phyloP scores from a whole-genome alignment of 2,888 invertebrate genomes.

The Achlya flavicornis region DNA sequence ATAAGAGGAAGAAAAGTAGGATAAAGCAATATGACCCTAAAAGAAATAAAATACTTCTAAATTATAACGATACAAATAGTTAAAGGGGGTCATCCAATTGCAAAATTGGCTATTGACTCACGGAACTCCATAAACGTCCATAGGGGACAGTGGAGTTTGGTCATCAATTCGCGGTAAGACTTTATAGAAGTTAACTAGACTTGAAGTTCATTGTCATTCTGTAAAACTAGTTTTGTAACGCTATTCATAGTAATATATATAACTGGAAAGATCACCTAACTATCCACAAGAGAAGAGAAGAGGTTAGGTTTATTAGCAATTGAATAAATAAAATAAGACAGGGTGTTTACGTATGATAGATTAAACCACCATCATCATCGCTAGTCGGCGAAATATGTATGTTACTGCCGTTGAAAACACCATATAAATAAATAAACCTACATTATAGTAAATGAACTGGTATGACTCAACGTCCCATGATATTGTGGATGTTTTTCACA shows the following conservation, averaged over 20 bases:
- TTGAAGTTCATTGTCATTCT: background rate
- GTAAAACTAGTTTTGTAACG: background rate
- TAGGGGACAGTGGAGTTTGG: background rate
- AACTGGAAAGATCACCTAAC: no score
- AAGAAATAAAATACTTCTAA: background rate
- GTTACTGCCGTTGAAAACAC: no score
- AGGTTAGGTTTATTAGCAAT: no score
- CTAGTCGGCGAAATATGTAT: no score
- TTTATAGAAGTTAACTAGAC: background rate
- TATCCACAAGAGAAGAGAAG: no score
- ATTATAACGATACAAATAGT: background rate
- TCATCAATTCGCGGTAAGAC: background rate
- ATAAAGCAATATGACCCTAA: background rate
- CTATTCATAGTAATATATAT: background rate
- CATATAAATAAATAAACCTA: background rate
- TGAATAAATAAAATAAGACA: no score
- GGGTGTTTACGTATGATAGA: no score
- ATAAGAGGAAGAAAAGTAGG: background rate
- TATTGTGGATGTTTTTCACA: conserved; percentile 5
- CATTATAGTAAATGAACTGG: no score
- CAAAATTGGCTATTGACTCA: background rate
- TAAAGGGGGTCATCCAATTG: conserved; percentile 3
- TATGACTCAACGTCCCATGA: background rate
- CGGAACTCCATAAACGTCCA: background rate
- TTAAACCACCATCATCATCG: no score